Conservation (phyloP, 2,797 vertebrate species). For the Rhinatrema bivittatum region DNA sequence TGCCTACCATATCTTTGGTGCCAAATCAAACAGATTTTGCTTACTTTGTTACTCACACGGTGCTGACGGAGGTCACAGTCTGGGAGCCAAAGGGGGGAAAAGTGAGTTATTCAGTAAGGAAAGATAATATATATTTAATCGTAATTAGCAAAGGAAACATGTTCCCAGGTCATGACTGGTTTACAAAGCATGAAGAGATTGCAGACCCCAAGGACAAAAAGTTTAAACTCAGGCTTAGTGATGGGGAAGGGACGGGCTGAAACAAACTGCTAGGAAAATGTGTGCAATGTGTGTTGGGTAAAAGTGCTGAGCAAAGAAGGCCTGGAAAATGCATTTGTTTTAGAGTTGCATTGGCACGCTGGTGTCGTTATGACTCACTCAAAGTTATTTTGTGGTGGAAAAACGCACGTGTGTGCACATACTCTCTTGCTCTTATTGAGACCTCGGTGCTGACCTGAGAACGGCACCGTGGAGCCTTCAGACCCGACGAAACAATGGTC, state of each 20-base stretch:
- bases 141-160: background rate
- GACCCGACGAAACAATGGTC: too few species aligned
- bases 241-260: background rate
- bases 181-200: background rate
- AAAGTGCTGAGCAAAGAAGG: too few species aligned
- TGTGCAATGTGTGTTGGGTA: rapidly evolving
- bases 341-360: too few species aligned
- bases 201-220: background rate
- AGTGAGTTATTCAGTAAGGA: conserved; percentile 3
- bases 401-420: too few species aligned
- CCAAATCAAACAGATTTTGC: background rate
- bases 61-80: background rate
- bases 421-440: too few species aligned
- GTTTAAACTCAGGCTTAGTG: rapidly evolving
- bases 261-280: rapidly evolving
- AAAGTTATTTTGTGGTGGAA: too few species aligned
- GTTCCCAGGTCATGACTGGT: background rate
- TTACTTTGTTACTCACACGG: conserved; percentile 6
- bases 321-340: too few species aligned
- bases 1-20: background rate
- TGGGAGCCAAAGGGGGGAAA: background rate
- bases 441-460: too few species aligned
- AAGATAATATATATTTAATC: conserved; percentile 4
- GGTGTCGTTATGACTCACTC: too few species aligned
- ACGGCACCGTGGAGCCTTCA: too few species aligned